phyloP scores from a whole-genome alignment of 2,888 invertebrate genomes.

The Ectemnius continuus region DNA sequence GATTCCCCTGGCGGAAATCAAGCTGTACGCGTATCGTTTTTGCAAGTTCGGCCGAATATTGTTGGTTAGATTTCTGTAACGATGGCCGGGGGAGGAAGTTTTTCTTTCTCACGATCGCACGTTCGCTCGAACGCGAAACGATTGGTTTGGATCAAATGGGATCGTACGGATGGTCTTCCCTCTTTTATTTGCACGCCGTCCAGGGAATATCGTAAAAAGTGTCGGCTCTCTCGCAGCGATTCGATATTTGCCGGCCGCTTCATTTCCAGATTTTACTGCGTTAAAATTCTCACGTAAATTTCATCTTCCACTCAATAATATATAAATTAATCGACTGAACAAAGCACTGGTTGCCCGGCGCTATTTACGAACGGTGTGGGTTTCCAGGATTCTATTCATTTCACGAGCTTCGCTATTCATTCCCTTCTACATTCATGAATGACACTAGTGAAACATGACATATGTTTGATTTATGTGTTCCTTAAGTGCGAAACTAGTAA shows the following conservation, averaged over 20 bases:
- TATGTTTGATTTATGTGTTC: constrained; percentile 29
- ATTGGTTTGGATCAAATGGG: constrained; percentile 20
- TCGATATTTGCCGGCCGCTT: neutral
- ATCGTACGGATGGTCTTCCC: neutral
- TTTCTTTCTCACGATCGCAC: constrained; percentile 10
- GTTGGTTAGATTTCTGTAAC: constrained; percentile 13
- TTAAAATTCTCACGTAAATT: neutral
- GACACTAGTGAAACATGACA: neutral
- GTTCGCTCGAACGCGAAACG: constrained; percentile 7
- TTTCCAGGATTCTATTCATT: too few species aligned
- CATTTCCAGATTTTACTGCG: neutral
- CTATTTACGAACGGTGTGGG: too few species aligned
- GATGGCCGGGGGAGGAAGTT: neutral
- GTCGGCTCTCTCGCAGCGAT: neutral
- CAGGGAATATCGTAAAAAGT: neutral
- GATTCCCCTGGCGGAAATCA: too few species aligned
- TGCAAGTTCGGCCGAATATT: constrained; percentile 8
- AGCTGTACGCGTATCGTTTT: neutral
- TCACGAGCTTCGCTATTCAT: too few species aligned
- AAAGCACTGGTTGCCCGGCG: too few species aligned
- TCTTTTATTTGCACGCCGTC: constrained; percentile 16
- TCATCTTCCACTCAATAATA: neutral
- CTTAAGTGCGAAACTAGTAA: constrained; percentile 34
- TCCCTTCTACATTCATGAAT: too few species aligned
- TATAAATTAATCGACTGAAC: neutral